Evolutionary conservation across 2,797 vertebrate genomes (phyloP), one percentile per base, ranked within the genome.

Genomic region (Sebastes diploproa): DNA sequence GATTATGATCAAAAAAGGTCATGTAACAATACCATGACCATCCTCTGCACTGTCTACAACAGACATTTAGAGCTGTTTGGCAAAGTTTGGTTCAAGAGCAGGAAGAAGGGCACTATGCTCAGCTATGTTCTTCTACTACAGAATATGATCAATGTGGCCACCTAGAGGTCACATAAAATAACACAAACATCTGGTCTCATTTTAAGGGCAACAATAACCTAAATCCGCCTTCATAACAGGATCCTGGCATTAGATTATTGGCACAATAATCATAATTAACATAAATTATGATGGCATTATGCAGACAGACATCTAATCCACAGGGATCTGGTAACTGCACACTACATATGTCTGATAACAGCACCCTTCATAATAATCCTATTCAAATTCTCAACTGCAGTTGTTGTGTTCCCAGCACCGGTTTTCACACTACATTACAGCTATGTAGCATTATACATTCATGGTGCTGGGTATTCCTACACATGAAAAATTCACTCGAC

Each of bases 221-320:
- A 87, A 89, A 91, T 91, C 87, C 78, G 81, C 52, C 71, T 77
- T 55, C 83, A 79, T 78, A 69, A 76, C 69, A 46, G 72, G 75
- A 87, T 84, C n/a, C 29, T 76, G 87, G 82, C 80, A 89, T 88
- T 76, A 86, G 85, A 90, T 88, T 92, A 92, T 89, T 89, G 85
- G 76, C 87, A 90, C 72, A 90, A 89, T 89, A 82, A 76, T 83
- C 16, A 66, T 86, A 89, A 94, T 93, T 85, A 89, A 91, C 92
- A 93, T 94, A 89, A 88, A 93, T 89, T 74, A 90, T 78, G 79
- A 85, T 11, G 73, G 67, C 72, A 84, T 89, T 92, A 87, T 79
- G 70, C 71, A 1, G 72, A 74, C 76, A 87, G 85, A 89, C 88
- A 68, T 78, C 85, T 91, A 92, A 94, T 93, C 87, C 86, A 80